Conservation (phyloP, 2,888 invertebrate species). For the Chrysolina haemoptera region DNA sequence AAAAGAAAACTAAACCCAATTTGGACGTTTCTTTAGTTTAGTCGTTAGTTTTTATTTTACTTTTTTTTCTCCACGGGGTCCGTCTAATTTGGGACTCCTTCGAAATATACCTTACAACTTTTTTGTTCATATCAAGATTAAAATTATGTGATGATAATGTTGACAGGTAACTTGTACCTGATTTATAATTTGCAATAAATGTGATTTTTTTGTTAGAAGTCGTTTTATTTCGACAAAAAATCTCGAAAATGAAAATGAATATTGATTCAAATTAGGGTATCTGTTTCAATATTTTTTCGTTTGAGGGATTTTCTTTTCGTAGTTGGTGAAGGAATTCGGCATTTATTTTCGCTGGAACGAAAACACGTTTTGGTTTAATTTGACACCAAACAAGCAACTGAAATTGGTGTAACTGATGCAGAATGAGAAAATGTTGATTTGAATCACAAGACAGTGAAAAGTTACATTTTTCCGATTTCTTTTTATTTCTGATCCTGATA, state of each 20-base stretch:
- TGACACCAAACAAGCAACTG: too few species aligned
- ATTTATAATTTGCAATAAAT: slow-evolving; percentile 17
- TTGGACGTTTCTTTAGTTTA: slow-evolving; percentile 34
- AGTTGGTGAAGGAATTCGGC: slow-evolving; percentile 26
- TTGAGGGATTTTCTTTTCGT: slow-evolving; percentile 24
- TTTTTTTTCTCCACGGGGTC: too few species aligned
- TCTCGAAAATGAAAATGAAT: background rate
- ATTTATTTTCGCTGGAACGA: slow-evolving; percentile 8
- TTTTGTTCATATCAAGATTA: too few species aligned
- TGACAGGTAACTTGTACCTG: slow-evolving; percentile 1
- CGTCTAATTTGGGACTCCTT: background rate
- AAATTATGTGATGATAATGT: background rate
- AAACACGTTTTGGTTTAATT: too few species aligned
- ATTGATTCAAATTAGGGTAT: background rate
- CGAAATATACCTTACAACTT: background rate
- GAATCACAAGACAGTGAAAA: too few species aligned
- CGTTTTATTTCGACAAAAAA: background rate
- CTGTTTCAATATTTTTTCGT: background rate
- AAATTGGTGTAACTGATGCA: too few species aligned
- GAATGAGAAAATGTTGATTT: too few species aligned
- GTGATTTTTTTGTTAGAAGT: slow-evolving; percentile 16
- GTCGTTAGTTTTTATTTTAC: background rate
- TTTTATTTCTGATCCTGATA: too few species aligned
- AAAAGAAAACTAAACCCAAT: slow-evolving; percentile 53
- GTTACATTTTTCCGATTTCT: too few species aligned